A percentile compares a stretch with the other conserved stretches of the same genome.
Evolutionary conservation across 2,113 vertebrate species (phyloP).

Genomic region (Eubucco bourcierii): DNA sequence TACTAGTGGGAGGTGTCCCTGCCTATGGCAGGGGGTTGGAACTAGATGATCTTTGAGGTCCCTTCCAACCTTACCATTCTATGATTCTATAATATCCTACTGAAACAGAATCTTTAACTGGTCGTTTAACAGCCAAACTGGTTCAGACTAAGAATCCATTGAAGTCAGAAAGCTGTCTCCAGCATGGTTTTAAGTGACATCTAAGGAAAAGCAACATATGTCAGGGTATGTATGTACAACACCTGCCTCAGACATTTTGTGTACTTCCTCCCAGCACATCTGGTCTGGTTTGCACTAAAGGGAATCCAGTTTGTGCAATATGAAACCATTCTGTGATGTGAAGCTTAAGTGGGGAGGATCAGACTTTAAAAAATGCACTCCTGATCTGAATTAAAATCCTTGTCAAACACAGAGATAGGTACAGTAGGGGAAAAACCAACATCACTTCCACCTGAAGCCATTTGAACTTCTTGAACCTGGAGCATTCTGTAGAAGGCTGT

Average conservation of each 20-base stretch:
- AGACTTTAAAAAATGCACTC: not conserved
- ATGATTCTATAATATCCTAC: too few relatives aligned
- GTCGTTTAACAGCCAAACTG: not conserved
- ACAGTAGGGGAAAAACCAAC: not conserved
- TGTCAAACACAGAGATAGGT: not conserved
- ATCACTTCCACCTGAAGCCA: not conserved
- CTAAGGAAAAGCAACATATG: not conserved
- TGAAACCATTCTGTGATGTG: not conserved
- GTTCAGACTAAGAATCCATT: not conserved
- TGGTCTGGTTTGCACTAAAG: not conserved
- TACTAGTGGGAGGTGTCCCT: too few relatives aligned
- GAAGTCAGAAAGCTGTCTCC: not conserved
- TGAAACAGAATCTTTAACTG: not conserved
- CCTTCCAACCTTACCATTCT: too few relatives aligned
- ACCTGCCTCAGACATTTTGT: not conserved
- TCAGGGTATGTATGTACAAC: not conserved
- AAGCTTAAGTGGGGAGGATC: not conserved
- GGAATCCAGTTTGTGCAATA: not conserved
- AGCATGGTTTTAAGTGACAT: not conserved
- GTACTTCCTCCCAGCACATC: not conserved
- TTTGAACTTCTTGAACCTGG: not conserved
- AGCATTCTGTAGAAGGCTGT: not conserved
- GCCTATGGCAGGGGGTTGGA: too few relatives aligned
- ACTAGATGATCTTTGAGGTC: too few relatives aligned
- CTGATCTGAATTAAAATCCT: constrained; percentile 10